A percentile compares a stretch with the other conserved stretches of the same genome.
phyloP scores from a whole-genome alignment of 2,797 vertebrate genomes.

The Anguilla pacifica region DNA sequence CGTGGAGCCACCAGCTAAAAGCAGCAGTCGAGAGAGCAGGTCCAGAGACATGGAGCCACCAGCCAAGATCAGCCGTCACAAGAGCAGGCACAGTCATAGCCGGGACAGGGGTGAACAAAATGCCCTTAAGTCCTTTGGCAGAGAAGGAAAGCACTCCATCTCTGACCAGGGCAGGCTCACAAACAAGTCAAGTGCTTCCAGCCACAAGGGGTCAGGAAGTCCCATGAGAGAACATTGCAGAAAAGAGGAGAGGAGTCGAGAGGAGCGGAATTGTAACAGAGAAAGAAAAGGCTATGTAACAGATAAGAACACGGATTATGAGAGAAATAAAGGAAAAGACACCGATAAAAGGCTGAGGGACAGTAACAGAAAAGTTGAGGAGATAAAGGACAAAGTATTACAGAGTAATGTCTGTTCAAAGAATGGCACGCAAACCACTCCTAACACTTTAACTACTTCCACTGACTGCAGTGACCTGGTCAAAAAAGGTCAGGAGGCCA shows the following conservation, averaged over 20 bases:
- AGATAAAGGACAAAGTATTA: conserved; percentile 53
- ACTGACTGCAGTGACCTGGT: not conserved
- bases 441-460: not conserved
- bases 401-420: conserved; percentile 37
- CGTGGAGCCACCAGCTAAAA: too few species aligned
- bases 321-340: conserved; percentile 66
- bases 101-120: conserved; percentile 38
- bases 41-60: too few species aligned
- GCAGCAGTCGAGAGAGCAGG: too few species aligned
- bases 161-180: conserved; percentile 49
- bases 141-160: conserved; percentile 60
- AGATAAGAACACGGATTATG: conserved; percentile 52
- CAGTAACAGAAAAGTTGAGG: conserved; percentile 50
- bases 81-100: conserved; percentile 44
- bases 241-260: conserved; percentile 72
- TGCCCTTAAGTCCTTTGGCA: conserved; percentile 54
- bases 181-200: conserved; percentile 42
- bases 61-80: conserved; percentile 54
- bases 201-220: conserved; percentile 47
- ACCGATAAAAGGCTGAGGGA: conserved; percentile 58
- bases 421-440: conserved; percentile 42
- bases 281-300: conserved; percentile 46
- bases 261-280: conserved; percentile 69
- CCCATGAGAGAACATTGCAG: conserved; percentile 65
- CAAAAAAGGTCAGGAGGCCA: not conserved